Base-by-base conservation (phyloP, 2,797 vertebrate species). In the Macropus fuliginosus region DNA sequence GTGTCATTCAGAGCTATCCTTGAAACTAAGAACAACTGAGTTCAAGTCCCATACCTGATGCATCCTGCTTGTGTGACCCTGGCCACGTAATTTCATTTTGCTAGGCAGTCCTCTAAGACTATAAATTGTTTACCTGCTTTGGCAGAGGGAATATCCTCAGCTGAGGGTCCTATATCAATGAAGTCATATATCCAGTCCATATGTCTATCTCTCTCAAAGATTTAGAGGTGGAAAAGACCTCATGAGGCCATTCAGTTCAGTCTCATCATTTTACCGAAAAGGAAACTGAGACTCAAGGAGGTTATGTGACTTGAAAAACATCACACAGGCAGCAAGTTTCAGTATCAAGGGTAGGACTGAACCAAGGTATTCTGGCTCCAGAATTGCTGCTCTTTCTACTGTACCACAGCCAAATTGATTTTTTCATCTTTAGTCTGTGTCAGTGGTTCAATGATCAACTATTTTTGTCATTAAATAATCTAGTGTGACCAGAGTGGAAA, bases 361-460 rank as follows among this genome's bases (percentile, higher is more conserved):
- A 91, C 66, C 21, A 87, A 95, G 5, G 13, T 11, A 5, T 12
- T 95, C 40, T 90, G 5, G 56, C 74, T 59, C 55, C 46, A 89
- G 91, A 3, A 21, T 8, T 95, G 2, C 16, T 66, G 52, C 0
- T 74, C 27, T 91, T 94, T 90, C 27, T 6, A 55, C 11, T 91
- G 55, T 2, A 81, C 52, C 89, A 40, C 1, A 46, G 91, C 10
- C 14, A 93, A 4, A 8, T 56, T 34, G 2, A 3, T 1, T 3
- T 96, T 16, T 55, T 94, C 54, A 92, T 90, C 50, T 95, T 93
- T 56, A 95, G 55, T 34, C 16, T 11, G 55, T 56, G n/a, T 94
- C 54, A 87, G 90, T 56, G 62, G 54, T 93, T 81, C 0, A 87
- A 10, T 54, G 34, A 97, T 92, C n/a, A 54, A 4, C 28, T 46